These are phyloP conservation scores for Leptinotarsa tumamoca DNA, from an alignment of 2,888 invertebrate genomes.

Conservation along the genomic window DNA sequence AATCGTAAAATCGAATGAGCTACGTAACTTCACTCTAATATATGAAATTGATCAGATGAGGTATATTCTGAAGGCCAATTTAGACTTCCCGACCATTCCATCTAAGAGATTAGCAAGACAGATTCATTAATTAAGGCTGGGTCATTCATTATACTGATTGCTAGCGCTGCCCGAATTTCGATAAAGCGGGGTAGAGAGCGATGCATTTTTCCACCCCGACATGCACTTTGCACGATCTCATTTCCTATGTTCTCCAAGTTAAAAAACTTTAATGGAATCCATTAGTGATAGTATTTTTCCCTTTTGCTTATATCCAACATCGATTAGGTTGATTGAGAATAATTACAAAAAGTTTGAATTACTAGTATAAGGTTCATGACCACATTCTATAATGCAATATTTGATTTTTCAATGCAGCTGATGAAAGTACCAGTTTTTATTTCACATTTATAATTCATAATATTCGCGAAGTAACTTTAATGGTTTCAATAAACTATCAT, in stretches of 20 bases:
- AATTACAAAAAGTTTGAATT: conserved; percentile 10
- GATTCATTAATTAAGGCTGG: conserved; percentile 68
- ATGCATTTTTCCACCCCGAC: conserved; percentile 42
- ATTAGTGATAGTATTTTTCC: conserved; percentile 37
- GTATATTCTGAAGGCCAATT: conserved; percentile 63
- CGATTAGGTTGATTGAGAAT: conserved; percentile 23
- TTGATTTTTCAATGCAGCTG: too few species aligned
- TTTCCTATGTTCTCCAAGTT: conserved; percentile 41
- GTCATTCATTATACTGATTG: conserved; percentile 68
- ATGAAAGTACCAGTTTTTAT: too few species aligned
- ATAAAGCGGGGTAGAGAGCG: conserved; percentile 39
- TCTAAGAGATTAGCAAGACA: conserved; percentile 69
- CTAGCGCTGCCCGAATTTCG: conserved; percentile 46
- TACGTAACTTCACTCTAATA: conserved; percentile 45
- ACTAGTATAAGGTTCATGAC: not conserved
- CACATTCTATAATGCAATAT: not conserved
- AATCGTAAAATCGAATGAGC: conserved; percentile 31
- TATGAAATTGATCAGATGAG: conserved; percentile 67
- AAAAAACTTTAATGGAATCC: conserved; percentile 45
- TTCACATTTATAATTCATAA: too few species aligned
- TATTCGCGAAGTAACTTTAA: too few species aligned
- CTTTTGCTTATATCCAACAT: conserved; percentile 8
- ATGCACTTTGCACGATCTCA: conserved; percentile 47
- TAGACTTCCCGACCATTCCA: conserved; percentile 64
- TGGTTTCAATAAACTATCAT: too few species aligned